Percentiles rank a stretch among this genome's conserved stretches.
phyloP scores from a whole-genome alignment of 2,797 vertebrate species.

The Melanotaenia nigrans region DNA sequence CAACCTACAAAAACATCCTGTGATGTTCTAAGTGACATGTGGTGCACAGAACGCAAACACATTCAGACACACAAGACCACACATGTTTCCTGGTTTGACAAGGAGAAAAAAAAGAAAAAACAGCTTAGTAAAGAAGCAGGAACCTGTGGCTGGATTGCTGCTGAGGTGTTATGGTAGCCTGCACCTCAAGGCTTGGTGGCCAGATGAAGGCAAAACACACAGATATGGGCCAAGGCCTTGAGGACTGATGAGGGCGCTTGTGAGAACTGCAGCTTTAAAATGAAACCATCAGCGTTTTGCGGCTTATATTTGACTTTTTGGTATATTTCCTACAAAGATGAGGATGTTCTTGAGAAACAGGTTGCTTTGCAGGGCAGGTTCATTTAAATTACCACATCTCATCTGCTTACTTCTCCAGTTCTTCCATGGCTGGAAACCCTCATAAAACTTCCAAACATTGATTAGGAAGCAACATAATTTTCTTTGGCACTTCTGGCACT shows the following conservation, averaged over 20 bases:
- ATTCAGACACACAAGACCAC: constrained; percentile 25
- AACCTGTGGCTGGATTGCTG: constrained; percentile 1
- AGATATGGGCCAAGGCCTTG: constrained; percentile 55
- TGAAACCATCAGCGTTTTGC: constrained; percentile 30
- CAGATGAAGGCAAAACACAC: constrained; percentile 74
- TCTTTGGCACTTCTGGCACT: constrained; percentile 49
- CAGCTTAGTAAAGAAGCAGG: constrained; percentile 7
- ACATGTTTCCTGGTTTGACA: constrained; percentile 47
- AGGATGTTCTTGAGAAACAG: constrained; percentile 3
- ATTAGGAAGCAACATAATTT: constrained; percentile 70
- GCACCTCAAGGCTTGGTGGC: constrained; percentile 19
- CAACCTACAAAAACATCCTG: constrained; percentile 45
- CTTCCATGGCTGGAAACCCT: constrained; percentile 57
- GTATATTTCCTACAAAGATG: constrained; percentile 10
- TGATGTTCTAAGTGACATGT: constrained; percentile 46
- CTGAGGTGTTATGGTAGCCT: constrained; percentile 40
- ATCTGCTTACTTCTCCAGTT: constrained; percentile 35
- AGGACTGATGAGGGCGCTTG: not conserved
- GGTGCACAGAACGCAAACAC: not conserved
- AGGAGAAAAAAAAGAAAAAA: too few species aligned
- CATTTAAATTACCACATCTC: constrained; percentile 17
- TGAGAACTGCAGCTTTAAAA: constrained; percentile 42
- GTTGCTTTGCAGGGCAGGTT: constrained; percentile 48
- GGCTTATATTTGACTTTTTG: constrained; percentile 3
- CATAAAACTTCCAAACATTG: constrained; percentile 51